A percentile compares a stretch with the other conserved stretches of the same genome.
phyloP scores from a whole-genome alignment of 2,797 vertebrate genomes.

The Sebastes cheni region DNA sequence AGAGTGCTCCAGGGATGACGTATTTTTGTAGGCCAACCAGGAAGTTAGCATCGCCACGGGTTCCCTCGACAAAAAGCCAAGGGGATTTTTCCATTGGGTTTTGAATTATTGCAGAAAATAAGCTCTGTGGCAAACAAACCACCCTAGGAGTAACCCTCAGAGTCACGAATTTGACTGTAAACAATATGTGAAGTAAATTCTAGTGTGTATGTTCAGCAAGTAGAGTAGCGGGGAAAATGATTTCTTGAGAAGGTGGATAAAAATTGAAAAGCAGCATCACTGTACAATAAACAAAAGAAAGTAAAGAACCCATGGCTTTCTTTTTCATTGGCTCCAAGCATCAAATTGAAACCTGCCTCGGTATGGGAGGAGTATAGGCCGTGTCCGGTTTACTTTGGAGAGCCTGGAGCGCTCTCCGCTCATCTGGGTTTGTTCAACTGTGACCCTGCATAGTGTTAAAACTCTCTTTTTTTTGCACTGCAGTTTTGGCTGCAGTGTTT shows the following conservation, averaged over 20 bases:
- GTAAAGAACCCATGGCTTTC: constrained; percentile 22
- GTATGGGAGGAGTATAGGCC: constrained; percentile 43
- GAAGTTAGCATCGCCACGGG: no score
- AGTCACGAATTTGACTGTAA: constrained; percentile 17
- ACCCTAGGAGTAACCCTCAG: no score
- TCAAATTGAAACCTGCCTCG: constrained; percentile 63
- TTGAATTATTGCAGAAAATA: no score
- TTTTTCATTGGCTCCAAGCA: constrained; percentile 39
- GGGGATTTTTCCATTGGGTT: no score
- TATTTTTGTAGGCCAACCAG: no score
- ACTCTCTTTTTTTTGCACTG: constrained; percentile 25
- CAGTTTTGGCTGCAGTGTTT: constrained; percentile 13
- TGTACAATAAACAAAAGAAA: constrained; percentile 45
- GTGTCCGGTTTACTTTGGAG: constrained; percentile 75
- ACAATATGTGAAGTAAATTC: constrained; percentile 18
- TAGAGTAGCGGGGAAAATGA: background rate
- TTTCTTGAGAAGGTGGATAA: background rate
- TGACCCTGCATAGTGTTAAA: constrained; percentile 72
- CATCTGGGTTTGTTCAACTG: constrained; percentile 77
- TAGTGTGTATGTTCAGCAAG: background rate
- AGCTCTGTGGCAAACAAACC: no score
- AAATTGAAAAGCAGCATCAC: constrained; percentile 29
- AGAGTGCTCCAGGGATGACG: no score
- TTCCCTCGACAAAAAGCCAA: no score
- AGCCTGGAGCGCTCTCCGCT: constrained; percentile 64